Base-by-base conservation (phyloP, 2,113 vertebrate species). In the Panthera tigris region DNA sequence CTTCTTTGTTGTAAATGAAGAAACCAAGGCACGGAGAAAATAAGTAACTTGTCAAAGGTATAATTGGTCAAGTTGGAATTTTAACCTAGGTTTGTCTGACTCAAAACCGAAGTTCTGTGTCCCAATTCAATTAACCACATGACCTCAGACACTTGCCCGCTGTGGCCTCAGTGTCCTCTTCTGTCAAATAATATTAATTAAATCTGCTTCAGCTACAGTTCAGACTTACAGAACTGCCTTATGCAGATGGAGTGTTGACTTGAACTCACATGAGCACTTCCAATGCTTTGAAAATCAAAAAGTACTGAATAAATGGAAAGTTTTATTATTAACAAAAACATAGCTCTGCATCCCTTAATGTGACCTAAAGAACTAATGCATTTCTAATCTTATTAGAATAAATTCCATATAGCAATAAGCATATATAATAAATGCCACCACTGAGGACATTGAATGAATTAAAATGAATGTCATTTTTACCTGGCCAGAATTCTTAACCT, bases 381-480 rank as follows among this genome's bases (percentile, higher is more conserved):
- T 82, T 76, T 65, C 79, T 91, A 69, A 83, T 66, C 23, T 52
- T 27, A 84, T 79, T 93, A 94, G 71, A 78, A 52, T 94, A 63
- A 91, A 8, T 66, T 94, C 80, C n/a, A 36, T 50, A 41, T 45
- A 61, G 19, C n/a, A 73, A 66, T 86, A 25, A 91, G 36, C 29
- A 66, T 82, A 48, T 52, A 31, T 81, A 82, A 88, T 55, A 65
- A 88, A 69, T 89, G 61, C 66, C 66, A 68, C 57, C 33, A 69
- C 45, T 45, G 33, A 76, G 4, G 11, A 76, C 25, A 55, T 7
- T 61, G 25, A 88, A 33, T 61, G 48, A 91, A 68, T 76, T 82
- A 50, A 79, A 94, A 92, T 74, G 27, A 79, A 15, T 87, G 68
- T 94, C 48, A 50, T 36, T 87, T 79, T 79, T 9, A 48, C 19